Percentiles rank a stretch among this genome's conserved stretches.
These are phyloP conservation scores for Crossoptilon crossoptilon DNA, from an alignment of 2,797 vertebrate genomes.

Conservation along the genomic window DNA sequence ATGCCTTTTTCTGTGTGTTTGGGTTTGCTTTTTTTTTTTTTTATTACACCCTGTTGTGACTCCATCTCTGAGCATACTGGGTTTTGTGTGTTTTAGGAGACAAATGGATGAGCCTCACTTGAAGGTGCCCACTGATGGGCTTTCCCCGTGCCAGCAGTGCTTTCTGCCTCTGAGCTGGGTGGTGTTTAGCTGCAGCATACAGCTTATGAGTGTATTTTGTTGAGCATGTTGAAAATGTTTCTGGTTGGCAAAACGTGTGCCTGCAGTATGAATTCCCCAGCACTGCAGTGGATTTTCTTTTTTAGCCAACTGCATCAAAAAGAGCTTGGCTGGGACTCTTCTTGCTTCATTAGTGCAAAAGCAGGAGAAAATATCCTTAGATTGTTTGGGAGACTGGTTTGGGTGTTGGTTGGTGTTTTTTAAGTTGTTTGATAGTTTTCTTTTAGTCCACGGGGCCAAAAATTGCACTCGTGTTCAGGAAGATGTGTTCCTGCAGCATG, in stretches of 20 bases:
- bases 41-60: background rate
- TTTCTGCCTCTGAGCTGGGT: background rate
- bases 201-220: background rate
- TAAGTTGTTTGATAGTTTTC: background rate
- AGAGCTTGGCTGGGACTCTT: background rate
- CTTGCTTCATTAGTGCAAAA: background rate
- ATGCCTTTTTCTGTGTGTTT: background rate
- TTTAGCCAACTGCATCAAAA: background rate
- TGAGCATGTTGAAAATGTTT: background rate
- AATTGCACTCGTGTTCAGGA: background rate
- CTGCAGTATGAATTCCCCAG: background rate
- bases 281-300: background rate
- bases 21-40: background rate
- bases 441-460: background rate
- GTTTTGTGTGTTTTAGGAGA: constrained; percentile 5
- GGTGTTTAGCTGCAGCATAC: background rate
- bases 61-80: background rate
- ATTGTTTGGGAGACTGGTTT: background rate
- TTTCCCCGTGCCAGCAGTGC: background rate
- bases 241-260: accelerated
- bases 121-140: background rate
- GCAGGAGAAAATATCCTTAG: background rate
- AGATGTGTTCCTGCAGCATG: background rate
- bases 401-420: background rate
- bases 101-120: background rate